Evolutionary conservation across 2,113 vertebrate genomes (phyloP).

Genomic region (Trematocara unimaculatum): DNA sequence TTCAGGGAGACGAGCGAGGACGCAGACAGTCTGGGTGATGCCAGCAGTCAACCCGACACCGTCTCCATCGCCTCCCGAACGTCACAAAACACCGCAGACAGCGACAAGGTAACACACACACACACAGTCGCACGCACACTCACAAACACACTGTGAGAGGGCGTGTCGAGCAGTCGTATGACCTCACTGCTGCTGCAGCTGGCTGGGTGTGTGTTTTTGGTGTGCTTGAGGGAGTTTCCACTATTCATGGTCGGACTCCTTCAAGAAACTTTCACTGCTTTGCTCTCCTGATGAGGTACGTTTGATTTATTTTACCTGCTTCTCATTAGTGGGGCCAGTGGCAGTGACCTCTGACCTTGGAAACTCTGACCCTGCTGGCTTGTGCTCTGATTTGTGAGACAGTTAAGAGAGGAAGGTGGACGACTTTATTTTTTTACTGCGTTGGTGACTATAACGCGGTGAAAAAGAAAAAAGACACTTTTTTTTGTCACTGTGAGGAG

Average conservation of each 20-base stretch:
- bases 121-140: neutral
- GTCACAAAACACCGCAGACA: constrained; percentile 97
- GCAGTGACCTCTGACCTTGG: constrained; percentile 1
- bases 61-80: constrained; percentile 97
- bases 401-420: neutral
- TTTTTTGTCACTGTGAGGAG: neutral
- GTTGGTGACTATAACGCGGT: neutral
- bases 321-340: neutral
- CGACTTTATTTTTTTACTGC: neutral
- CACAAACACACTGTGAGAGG: neutral
- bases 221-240: constrained; percentile 38
- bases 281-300: constrained; percentile 30
- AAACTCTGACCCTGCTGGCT: neutral
- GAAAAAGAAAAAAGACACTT: neutral
- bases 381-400: neutral
- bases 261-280: neutral
- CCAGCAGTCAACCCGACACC: constrained; percentile 96
- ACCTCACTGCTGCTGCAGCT: constrained; percentile 60
- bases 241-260: neutral
- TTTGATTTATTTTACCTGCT: constrained; percentile 14
- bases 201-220: constrained; percentile 27
- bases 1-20: constrained; percentile 91
- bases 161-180: constrained; percentile 30
- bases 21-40: constrained; percentile 93
- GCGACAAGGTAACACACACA: constrained; percentile 85